Evolutionary conservation across 2,113 vertebrate species (phyloP).

Genomic region (Nothocercus nigrocapillus): DNA sequence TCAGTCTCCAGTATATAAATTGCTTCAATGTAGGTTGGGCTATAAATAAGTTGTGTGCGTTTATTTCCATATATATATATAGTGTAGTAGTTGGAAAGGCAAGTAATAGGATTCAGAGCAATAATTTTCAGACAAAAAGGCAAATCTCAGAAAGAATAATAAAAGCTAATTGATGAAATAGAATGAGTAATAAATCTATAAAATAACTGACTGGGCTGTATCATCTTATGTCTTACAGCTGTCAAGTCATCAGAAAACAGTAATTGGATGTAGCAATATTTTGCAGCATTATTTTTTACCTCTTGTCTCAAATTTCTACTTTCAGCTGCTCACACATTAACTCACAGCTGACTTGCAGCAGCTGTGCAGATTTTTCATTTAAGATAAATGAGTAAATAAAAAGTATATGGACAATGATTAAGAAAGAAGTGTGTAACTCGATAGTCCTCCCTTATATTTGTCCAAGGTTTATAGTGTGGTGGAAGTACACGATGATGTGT

Average conservation of each 20-base stretch:
- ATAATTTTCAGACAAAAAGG: not conserved
- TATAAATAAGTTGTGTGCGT: not conserved
- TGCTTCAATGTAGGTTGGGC: rapidly evolving
- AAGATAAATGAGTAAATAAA: not conserved
- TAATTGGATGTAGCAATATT: not conserved
- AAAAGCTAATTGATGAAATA: not conserved
- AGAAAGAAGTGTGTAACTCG: not conserved
- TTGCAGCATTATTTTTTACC: not conserved
- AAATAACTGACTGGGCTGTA: not conserved
- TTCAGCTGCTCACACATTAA: not conserved
- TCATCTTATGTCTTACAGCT: not conserved
- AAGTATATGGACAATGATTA: not conserved
- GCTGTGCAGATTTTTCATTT: not conserved
- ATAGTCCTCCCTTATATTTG: not conserved
- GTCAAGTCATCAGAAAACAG: not conserved
- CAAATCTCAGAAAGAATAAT: not conserved
- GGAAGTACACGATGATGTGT: rapidly evolving
- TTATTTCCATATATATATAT: not conserved
- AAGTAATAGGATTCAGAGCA: not conserved
- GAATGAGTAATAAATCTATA: not conserved
- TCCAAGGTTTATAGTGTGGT: not conserved
- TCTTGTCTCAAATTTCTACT: not conserved
- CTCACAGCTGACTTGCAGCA: not conserved
- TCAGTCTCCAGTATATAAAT: not conserved
- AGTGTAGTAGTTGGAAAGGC: not conserved